phyloP scores from a whole-genome alignment of 1,140 invertebrate genomes.

The Drosophila ogumai region DNA sequence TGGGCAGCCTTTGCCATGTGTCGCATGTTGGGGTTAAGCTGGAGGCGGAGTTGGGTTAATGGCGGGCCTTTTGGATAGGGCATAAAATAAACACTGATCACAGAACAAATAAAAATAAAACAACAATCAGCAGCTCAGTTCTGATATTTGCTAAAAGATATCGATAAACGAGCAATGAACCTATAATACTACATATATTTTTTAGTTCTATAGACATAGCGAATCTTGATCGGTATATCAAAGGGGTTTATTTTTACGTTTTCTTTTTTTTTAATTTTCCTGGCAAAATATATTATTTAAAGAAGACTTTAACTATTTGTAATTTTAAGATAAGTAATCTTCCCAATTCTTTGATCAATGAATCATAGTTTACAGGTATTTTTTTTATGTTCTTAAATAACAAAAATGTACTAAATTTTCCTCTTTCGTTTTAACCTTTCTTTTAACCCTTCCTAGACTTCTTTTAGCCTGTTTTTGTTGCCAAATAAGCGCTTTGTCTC shows the following conservation, averaged over 20 bases:
- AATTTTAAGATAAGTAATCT: not conserved
- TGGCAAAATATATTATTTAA: not conserved
- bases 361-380: not conserved
- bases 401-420: too few relatives aligned
- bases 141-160: conserved; percentile 16
- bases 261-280: not conserved
- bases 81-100: conserved; percentile 64
- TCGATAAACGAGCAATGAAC: conserved; percentile 50
- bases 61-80: conserved; percentile 11
- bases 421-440: not conserved
- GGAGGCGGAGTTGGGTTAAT: not conserved
- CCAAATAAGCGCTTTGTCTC: conserved; percentile 42
- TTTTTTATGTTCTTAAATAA: too few relatives aligned
- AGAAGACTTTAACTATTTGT: too few relatives aligned
- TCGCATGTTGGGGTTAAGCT: conserved; percentile 30
- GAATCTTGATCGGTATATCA: conserved; percentile 8
- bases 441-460: not conserved
- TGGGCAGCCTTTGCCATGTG: conserved; percentile 64
- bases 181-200: not conserved
- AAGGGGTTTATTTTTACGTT: not conserved
- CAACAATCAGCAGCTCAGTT: conserved; percentile 24
- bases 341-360: accelerated
- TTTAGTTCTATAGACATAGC: conserved; percentile 4
- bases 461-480: conserved; percentile 26
- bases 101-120: conserved; percentile 44